These are phyloP conservation scores for Xyliphius kryptos DNA, from an alignment of 2,113 vertebrate species.

Conservation along the genomic window DNA sequence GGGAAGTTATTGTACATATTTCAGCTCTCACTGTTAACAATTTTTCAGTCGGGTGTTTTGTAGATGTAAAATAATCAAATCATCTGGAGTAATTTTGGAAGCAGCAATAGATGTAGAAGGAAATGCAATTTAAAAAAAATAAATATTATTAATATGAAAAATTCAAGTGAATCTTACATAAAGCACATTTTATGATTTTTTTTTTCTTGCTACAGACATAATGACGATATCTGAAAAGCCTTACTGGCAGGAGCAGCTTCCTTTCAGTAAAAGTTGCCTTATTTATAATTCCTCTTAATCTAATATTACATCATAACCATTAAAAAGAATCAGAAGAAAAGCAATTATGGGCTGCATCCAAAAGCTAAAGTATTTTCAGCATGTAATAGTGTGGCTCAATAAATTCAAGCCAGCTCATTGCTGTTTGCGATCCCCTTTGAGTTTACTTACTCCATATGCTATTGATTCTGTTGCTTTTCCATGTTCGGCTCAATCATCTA, in stretches of 20 bases:
- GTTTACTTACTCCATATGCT: constrained; percentile 81
- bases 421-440: constrained; percentile 68
- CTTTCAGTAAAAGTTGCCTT: neutral
- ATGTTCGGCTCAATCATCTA: constrained; percentile 85
- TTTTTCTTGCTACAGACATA: too few species aligned
- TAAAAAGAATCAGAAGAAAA: constrained; percentile 2
- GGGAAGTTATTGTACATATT: too few species aligned
- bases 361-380: constrained; percentile 26
- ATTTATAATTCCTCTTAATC: neutral
- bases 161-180: too few species aligned
- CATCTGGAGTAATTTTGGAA: too few species aligned
- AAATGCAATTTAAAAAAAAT: too few species aligned
- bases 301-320: neutral
- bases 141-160: too few species aligned
- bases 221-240: too few species aligned
- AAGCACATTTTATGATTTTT: too few species aligned
- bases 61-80: too few species aligned
- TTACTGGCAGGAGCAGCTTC: neutral
- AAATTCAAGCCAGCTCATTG: constrained; percentile 57
- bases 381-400: constrained; percentile 33
- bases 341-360: constrained; percentile 7
- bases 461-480: constrained; percentile 84
- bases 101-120: too few species aligned
- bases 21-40: too few species aligned
- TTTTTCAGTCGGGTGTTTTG: too few species aligned